Evolutionary conservation across 2,113 vertebrate genomes (phyloP).

Genomic region (Clarias magur): DNA sequence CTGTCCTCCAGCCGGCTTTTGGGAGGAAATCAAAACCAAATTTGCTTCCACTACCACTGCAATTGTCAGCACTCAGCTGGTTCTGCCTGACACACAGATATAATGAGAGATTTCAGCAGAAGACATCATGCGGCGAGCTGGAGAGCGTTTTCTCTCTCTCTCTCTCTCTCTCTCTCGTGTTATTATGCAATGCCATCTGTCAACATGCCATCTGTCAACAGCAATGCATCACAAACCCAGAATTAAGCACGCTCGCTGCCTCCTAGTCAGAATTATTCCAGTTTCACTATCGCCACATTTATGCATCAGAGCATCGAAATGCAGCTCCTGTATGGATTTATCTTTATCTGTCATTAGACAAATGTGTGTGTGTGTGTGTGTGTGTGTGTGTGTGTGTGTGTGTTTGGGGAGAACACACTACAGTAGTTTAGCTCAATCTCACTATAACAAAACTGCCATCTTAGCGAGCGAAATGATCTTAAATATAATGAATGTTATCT

Average conservation of each 20-base stretch:
- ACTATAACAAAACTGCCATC: neutral
- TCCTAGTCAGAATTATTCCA: neutral
- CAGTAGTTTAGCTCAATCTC: neutral
- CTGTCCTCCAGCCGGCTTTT: neutral
- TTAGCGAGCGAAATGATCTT: neutral
- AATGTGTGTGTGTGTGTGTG: neutral
- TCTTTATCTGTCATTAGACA: neutral
- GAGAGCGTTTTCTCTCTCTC: slow-evolving; percentile 1
- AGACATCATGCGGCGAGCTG: slow-evolving; percentile 14
- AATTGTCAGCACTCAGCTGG: slow-evolving; percentile 34
- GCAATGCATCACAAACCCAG: slow-evolving; percentile 20
- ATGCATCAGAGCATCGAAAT: neutral
- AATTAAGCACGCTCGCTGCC: slow-evolving; percentile 17
- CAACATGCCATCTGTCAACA: slow-evolving; percentile 32
- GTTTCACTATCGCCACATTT: neutral
- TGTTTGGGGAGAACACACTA: neutral
- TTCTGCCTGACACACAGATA: slow-evolving; percentile 31
- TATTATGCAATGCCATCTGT: slow-evolving; percentile 47
- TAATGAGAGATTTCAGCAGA: slow-evolving; percentile 34
- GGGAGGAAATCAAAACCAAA: slow-evolving; percentile 19
- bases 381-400: slow-evolving; percentile 9
- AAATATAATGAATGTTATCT: neutral
- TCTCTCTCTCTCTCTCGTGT: neutral
- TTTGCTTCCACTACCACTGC: slow-evolving; percentile 34
- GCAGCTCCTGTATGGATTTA: neutral